Evolutionary conservation across 2,113 vertebrate genomes (phyloP), one percentile per base, ranked within the genome.

Genomic region (Barnardius zonarius): DNA sequence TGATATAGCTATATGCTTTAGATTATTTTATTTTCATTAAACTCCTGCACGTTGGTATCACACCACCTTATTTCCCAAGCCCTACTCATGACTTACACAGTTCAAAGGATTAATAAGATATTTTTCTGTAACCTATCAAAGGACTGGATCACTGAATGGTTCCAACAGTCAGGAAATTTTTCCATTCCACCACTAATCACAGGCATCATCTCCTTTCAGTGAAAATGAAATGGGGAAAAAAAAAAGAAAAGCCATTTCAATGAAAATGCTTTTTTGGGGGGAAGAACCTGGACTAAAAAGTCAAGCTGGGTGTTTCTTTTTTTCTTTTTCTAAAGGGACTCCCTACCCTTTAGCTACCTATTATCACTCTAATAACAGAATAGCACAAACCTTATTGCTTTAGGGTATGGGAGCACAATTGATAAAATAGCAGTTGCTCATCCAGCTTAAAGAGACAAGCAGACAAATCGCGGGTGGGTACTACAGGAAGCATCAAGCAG

Each of bases 11-110:
- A 28, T 54, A 86, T 17, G 28, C 67, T 83, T 84, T 19, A 91
- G 73, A 33, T 63, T 63, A 72, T 78, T 92, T 87, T 80, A 91
- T 84, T 91, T 88, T 90, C 59, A 78, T 90, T 96, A 68, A 80
- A 74, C 22, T 67, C 72, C 68, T 55, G 41, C 55, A 59, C 18
- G 3, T 5, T 75, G 44, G 20, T 86, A 48, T 76, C 31, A 83
- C 13, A 61, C 6, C 1, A 17, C 44, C 41, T 68, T 55, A 86
- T 88, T 93, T 94, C 78, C 44, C 33, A 92, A 93, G 76, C 11
- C 57, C 22, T 83, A 43, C 48, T 75, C 62, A 49, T 61, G 43
- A 68, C 6, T 75, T 84, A n/a, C 0, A n/a, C 8, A 43, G 6
- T 62, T 83, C 37, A 72, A 86, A 86, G 33, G 46, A 90, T 61